Conservation (phyloP, 2,113 vertebrate species). For the Phrynocephalus versicolor region DNA sequence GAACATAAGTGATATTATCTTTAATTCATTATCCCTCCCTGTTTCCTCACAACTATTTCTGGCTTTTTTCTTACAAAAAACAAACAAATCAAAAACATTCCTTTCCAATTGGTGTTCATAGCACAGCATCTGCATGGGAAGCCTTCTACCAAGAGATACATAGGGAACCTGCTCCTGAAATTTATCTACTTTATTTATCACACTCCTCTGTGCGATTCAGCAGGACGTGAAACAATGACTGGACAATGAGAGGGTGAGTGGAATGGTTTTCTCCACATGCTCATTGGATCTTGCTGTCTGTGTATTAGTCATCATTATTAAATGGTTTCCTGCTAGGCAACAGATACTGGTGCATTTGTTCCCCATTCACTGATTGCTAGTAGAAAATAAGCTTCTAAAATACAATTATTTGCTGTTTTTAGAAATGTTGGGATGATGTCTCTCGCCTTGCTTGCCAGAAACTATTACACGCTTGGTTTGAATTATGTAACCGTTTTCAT, state of each 20-base stretch:
- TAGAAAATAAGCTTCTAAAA: slow-evolving; percentile 51
- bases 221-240: background rate
- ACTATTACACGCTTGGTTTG: slow-evolving; percentile 41
- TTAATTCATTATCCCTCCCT: background rate
- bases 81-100: too few relatives aligned
- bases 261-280: background rate
- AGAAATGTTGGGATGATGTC: slow-evolving; percentile 50
- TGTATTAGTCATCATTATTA: slow-evolving; percentile 54
- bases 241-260: background rate
- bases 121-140: too few relatives aligned
- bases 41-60: background rate
- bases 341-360: slow-evolving; percentile 54
- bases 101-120: too few relatives aligned
- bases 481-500: slow-evolving; percentile 33
- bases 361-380: slow-evolving; percentile 44
- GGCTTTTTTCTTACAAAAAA: too few relatives aligned
- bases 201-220: background rate
- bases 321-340: slow-evolving; percentile 55
- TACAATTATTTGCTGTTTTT: slow-evolving; percentile 57
- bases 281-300: background rate
- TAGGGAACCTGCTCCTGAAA: background rate
- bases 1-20: background rate
- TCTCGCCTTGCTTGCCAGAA: slow-evolving; percentile 49
- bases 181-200: background rate
- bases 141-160: too few relatives aligned